Conservation (phyloP, 2,113 vertebrate genomes). For the Proterorhinus semilunaris region DNA sequence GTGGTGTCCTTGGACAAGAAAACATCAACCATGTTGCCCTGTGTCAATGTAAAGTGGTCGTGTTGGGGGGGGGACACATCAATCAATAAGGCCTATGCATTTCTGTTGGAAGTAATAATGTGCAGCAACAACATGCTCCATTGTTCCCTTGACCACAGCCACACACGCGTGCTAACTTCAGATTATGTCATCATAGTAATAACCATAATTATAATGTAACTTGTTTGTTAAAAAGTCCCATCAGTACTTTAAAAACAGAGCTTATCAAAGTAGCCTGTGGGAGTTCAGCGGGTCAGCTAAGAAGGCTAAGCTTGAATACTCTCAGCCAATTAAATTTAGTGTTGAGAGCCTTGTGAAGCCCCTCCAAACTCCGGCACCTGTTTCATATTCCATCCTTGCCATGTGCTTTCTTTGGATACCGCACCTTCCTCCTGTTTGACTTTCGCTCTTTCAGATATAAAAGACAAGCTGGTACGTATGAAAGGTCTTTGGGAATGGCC, state of each 20-base stretch:
- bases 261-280: conserved; percentile 18
- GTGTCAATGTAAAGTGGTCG: no score
- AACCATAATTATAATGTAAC: conserved; percentile 19
- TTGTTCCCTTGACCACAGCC: conserved; percentile 20
- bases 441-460: conserved; percentile 66
- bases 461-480: conserved; percentile 53
- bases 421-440: conserved; percentile 65
- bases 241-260: conserved; percentile 20
- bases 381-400: conserved; percentile 58
- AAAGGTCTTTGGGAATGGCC: conserved; percentile 41
- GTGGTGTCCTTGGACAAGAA: no score
- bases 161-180: conserved; percentile 18
- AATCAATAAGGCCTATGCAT: no score
- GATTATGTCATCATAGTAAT: conserved; percentile 24
- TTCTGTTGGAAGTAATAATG: neutral
- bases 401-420: conserved; percentile 73
- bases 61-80: no score
- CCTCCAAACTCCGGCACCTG: conserved; percentile 71
- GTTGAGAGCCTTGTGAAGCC: conserved; percentile 66
- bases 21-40: no score
- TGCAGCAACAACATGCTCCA: neutral
- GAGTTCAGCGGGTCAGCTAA: conserved; percentile 39
- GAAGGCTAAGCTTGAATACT: conserved; percentile 46
- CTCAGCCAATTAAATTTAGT: conserved; percentile 57
- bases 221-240: conserved; percentile 21